These are phyloP conservation scores for Apocrypta bakeri DNA, from an alignment of 1,140 invertebrate species.

Conservation along the genomic window DNA sequence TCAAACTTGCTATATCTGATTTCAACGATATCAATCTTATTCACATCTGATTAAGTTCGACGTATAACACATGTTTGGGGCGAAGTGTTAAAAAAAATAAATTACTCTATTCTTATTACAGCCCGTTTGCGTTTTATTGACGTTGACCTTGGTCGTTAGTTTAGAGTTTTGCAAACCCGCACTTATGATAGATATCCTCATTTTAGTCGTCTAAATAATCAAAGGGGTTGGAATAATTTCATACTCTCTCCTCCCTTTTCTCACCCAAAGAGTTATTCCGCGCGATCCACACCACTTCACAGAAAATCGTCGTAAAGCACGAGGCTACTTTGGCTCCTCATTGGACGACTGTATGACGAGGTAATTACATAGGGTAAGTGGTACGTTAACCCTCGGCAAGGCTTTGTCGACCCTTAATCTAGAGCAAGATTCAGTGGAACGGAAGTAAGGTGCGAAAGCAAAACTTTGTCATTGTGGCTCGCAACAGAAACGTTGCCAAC, in stretches of 20 bases:
- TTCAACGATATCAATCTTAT: background rate
- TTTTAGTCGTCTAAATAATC: no score
- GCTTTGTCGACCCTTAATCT: slow-evolving; percentile 4
- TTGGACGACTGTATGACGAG: background rate
- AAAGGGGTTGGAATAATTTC: no score
- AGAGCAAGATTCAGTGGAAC: background rate
- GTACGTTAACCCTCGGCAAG: background rate
- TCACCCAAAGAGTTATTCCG: no score
- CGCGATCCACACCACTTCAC: background rate
- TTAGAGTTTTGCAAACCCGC: no score
- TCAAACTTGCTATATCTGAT: background rate
- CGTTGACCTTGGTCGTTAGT: no score
- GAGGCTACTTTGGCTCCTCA: background rate
- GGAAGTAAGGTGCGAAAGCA: background rate
- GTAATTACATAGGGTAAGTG: background rate
- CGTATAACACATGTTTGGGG: background rate
- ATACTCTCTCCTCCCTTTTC: no score
- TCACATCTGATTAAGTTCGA: background rate
- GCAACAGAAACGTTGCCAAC: no score
- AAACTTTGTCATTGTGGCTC: no score
- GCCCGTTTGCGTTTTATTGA: no score
- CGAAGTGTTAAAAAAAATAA: background rate
- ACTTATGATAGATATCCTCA: no score
- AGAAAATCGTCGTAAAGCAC: background rate
- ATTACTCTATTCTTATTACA: no score